A percentile compares a stretch with the other conserved stretches of the same genome.
Evolutionary conservation across 2,888 invertebrate species (phyloP).

Genomic region (Lasioglossum marginatum): DNA sequence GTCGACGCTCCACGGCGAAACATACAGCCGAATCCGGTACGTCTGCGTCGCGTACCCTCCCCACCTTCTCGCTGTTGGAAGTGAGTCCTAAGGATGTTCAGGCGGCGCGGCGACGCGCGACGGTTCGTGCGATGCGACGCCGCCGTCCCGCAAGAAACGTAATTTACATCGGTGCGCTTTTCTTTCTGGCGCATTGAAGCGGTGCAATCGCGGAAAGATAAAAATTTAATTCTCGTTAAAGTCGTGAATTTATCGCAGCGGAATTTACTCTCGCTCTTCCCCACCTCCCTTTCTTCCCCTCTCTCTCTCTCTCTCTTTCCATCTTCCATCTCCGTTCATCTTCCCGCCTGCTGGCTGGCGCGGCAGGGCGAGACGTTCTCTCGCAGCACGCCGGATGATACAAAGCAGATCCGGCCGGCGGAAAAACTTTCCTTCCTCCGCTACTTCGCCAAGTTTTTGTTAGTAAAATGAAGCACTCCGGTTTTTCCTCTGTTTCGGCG

Average conservation of each 20-base stretch:
- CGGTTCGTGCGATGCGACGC: background rate
- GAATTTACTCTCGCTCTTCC: constrained; percentile 37
- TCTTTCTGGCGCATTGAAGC: background rate
- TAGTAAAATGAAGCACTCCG: constrained; percentile 69
- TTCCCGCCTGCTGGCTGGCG: constrained; percentile 8
- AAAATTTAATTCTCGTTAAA: constrained; percentile 59
- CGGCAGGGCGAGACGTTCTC: constrained; percentile 48
- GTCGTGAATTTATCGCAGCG: constrained; percentile 55
- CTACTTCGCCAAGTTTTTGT: constrained; percentile 70
- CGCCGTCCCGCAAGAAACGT: background rate
- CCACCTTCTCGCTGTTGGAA: background rate
- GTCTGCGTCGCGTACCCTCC: background rate
- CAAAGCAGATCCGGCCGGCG: constrained; percentile 62
- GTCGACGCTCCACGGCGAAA: background rate
- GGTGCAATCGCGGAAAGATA: constrained; percentile 29
- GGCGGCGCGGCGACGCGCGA: background rate
- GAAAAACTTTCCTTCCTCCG: constrained; percentile 67
- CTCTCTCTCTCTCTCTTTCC: background rate
- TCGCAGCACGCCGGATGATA: constrained; percentile 55
- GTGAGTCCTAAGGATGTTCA: background rate
- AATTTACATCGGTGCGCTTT: constrained; percentile 18
- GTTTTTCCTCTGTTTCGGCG: constrained; percentile 47
- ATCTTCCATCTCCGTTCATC: background rate
- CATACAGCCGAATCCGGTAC: too few relatives aligned
- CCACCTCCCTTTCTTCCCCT: background rate